Conservation (phyloP, 2,888 invertebrate genomes). For the Caenorhabditis wallacei region DNA sequence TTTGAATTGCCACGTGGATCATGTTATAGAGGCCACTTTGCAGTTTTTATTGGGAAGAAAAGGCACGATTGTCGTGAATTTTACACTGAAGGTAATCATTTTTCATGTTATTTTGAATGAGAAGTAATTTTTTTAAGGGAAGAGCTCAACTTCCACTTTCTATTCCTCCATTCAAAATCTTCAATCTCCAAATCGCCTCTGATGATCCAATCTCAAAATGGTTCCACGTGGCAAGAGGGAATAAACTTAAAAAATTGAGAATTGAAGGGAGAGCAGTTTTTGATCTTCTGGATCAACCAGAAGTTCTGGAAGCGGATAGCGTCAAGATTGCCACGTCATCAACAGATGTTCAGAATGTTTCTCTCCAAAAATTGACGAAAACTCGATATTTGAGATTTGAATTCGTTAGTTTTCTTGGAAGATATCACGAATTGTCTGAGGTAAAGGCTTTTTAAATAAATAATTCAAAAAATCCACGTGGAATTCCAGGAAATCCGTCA, state of each 20-base stretch:
- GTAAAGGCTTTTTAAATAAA: not conserved
- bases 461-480: not conserved
- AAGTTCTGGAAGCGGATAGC: not conserved
- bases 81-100: not conserved
- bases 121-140: constrained; percentile 17
- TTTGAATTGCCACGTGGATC: not conserved
- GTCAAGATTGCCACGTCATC: not conserved
- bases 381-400: not conserved
- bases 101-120: not conserved
- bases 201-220: not conserved
- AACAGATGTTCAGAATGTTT: not conserved
- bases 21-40: not conserved
- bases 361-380: not conserved
- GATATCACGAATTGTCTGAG: constrained; percentile 17
- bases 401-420: not conserved
- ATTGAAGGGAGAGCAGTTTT: not conserved
- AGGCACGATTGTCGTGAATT: not conserved
- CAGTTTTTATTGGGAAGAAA: constrained; percentile 2
- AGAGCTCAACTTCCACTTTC: not conserved
- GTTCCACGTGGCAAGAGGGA: constrained; percentile 2
- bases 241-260: not conserved
- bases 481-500: constrained; percentile 12
- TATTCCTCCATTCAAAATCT: not conserved
- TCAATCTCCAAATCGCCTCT: not conserved
- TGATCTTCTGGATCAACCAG: not conserved